These are phyloP conservation scores for Odocoileus hemionus DNA, from an alignment of 2,113 vertebrate species.

Conservation along the genomic window DNA sequence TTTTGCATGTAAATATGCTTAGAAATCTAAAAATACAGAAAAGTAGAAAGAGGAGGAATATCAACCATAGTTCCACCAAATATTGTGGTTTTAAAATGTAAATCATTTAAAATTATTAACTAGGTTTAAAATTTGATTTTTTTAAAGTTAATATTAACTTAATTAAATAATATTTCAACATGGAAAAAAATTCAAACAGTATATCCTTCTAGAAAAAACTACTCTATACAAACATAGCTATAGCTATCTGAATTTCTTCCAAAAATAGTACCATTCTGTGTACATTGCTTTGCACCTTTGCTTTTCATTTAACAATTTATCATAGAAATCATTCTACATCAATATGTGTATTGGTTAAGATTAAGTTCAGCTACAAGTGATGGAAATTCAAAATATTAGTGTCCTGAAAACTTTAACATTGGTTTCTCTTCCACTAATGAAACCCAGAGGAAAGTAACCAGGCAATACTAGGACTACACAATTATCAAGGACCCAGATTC, in stretches of 20 bases:
- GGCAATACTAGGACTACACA: not conserved
- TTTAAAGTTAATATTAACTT: conserved; percentile 1
- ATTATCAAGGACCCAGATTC: not conserved
- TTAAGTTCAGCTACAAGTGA: not conserved
- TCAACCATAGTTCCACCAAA: not conserved
- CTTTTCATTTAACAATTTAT: not conserved
- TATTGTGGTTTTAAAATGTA: not conserved
- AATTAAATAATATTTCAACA: conserved; percentile 12
- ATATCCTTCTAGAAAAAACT: not conserved
- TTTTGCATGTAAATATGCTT: not conserved
- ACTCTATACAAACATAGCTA: not conserved
- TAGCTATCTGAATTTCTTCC: not conserved
- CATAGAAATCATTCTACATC: not conserved
- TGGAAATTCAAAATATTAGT: not conserved
- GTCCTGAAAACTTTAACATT: not conserved
- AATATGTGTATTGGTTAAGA: not conserved
- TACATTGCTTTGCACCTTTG: not conserved
- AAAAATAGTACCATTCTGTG: not conserved
- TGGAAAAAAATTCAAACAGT: not conserved
- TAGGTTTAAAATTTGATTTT: not conserved
- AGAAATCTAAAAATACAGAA: not conserved
- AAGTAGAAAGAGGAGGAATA: not conserved
- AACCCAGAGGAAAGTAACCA: not conserved
- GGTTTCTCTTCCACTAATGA: not conserved
- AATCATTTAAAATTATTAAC: not conserved